Base-by-base conservation (phyloP, 2,888 invertebrate genomes). In the Eupithecia subumbrata region DNA sequence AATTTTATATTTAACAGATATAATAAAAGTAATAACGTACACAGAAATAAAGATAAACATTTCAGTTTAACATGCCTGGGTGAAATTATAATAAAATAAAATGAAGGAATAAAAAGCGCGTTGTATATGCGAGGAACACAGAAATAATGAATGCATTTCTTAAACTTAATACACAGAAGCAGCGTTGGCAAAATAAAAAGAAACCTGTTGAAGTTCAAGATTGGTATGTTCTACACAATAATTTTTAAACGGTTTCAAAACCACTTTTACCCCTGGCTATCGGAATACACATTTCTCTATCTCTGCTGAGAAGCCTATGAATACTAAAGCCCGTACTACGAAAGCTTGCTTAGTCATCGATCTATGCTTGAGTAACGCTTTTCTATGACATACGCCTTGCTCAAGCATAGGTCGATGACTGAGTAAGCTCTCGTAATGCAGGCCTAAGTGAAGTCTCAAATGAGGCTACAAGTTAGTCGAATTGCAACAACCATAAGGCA, bases 1-100 rank as follows among this genome's bases (percentile, higher is more conserved):
- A 12, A 56, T n/a, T 3, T 52, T 56, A 56, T n/a, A 56, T n/a
- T 74, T 45, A 63, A 52, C 45, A 40, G 70, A 40, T 63, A 30
- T 63, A 43, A 60, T 22, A 52, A 64, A 56, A 73, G 82, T 81
- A 72, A 88, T 60, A 68, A 70, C 56, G n/a, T 43, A 71, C 16
- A 71, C 45, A 69, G 25, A 75, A 60, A 60, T 37, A 12, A 30
- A 43, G n/a, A 60, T 30, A 75, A 76, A 73, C 72, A 37, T 72
- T 70, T 70, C 56, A 11, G 4, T 40, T n/a, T 16, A 37, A 40
- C n/a, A 67, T 67, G 37, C 66, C 34, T 4, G 34, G 12, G 11
- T n/a, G 22, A 22, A 67, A 67, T n/a, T 5, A 37, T 11, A 64
- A 16, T 34, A 12, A n/a, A 37, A 40, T 40, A 5, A 40, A 40